Conservation (phyloP, 2,797 vertebrate species). For the Phoxinus dragarum region DNA sequence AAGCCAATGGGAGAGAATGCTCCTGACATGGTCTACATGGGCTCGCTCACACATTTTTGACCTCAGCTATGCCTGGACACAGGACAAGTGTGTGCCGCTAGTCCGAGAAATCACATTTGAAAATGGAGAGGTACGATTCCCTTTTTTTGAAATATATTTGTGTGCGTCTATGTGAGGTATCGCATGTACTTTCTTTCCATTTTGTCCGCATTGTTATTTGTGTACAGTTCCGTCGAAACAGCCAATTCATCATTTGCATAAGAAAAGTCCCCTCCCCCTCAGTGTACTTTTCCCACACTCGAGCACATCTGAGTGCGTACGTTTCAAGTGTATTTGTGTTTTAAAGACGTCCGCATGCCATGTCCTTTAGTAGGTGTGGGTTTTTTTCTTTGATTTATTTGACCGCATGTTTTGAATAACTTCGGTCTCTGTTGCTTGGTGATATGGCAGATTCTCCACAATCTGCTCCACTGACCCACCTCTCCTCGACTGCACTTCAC, state of each 20-base stretch:
- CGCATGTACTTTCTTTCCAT: neutral
- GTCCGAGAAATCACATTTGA: conserved; percentile 99
- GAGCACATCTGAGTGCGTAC: conserved; percentile 40
- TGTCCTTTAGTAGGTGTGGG: conserved; percentile 44
- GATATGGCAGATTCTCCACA: neutral
- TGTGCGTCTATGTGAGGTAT: neutral
- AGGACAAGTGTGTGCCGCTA: conserved; percentile 98
- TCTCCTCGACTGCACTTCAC: neutral
- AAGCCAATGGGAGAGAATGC: conserved; percentile 88
- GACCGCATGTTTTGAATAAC: conserved; percentile 52
- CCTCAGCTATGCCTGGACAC: conserved; percentile 92
- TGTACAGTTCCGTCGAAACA: conserved; percentile 15
- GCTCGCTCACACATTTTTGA: conserved; percentile 95
- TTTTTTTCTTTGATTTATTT: conserved; percentile 55
- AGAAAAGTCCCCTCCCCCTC: conserved; percentile 42
- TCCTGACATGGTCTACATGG: conserved; percentile 97
- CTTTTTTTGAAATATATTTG: neutral
- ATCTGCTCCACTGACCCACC: conserved; percentile 14
- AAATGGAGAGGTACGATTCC: conserved; percentile 92
- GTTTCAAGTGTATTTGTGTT: conserved; percentile 43
- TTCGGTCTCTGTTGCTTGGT: conserved; percentile 20
- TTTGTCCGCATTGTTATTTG: conserved; percentile 13
- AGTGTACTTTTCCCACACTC: conserved; percentile 66
- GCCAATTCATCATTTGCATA: conserved; percentile 55
- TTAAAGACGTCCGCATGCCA: conserved; percentile 39